Conservation (phyloP, 1,140 invertebrate genomes). For the Ruditapes philippinarum region DNA sequence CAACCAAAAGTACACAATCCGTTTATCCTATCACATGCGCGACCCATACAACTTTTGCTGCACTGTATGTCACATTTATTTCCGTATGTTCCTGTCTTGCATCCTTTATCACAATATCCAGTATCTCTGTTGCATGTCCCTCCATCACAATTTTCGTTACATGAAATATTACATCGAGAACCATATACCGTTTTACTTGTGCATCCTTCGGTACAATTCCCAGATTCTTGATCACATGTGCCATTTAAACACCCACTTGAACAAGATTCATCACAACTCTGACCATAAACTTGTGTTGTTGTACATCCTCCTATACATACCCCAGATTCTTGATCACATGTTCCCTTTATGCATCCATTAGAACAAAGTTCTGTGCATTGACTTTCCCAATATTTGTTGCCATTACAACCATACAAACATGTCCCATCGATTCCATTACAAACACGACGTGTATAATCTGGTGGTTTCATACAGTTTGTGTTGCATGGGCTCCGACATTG, state of each 20-base stretch:
- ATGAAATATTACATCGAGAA: neutral
- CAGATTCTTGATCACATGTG: neutral
- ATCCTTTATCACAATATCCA: neutral
- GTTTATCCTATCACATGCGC: neutral
- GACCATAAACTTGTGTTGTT: neutral
- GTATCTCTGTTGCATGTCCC: neutral
- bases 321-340: neutral
- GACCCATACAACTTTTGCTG: neutral
- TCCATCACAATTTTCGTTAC: neutral
- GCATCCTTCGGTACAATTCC: neutral
- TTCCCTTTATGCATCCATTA: neutral
- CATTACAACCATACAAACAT: neutral
- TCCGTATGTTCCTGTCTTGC: neutral
- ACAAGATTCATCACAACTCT: neutral
- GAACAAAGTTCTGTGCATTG: neutral
- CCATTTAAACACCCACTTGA: neutral
- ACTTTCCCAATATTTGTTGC: neutral
- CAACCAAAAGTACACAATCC: neutral
- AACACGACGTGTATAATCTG: neutral
- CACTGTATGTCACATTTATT: neutral
- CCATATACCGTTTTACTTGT: neutral
- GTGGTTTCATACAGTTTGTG: neutral
- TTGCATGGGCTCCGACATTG: neutral
- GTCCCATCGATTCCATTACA: neutral
- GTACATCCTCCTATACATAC: neutral